A percentile compares a stretch with the other conserved stretches of the same genome.
Evolutionary conservation across 1,140 invertebrate species (phyloP).

Genomic region (Nomia melanderi): DNA sequence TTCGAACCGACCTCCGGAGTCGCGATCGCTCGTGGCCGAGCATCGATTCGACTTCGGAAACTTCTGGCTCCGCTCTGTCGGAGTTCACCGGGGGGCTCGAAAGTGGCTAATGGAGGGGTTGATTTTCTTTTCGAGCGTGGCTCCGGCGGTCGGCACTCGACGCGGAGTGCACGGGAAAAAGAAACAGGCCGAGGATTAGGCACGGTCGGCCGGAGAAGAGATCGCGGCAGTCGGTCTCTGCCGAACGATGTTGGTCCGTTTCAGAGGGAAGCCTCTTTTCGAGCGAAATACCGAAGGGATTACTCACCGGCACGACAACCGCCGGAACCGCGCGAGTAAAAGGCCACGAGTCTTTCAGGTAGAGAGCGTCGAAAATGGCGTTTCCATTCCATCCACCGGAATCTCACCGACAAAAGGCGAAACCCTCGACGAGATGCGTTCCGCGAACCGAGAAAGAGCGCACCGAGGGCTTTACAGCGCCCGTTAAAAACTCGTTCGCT

Average conservation of each 20-base stretch:
- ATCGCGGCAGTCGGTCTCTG: not conserved
- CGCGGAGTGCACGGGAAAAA: not conserved
- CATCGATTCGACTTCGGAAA: not conserved
- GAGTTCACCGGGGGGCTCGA: not conserved
- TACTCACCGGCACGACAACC: slow-evolving; percentile 47
- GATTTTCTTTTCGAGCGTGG: slow-evolving; percentile 9
- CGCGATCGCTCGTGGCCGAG: no score
- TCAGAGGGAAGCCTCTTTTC: slow-evolving; percentile 54
- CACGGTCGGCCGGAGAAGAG: not conserved
- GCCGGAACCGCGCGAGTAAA: slow-evolving; percentile 21
- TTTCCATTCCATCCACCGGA: not conserved
- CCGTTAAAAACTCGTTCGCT: slow-evolving; percentile 6
- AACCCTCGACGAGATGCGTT: slow-evolving; percentile 33
- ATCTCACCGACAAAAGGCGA: slow-evolving; percentile 31
- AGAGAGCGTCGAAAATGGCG: slow-evolving; percentile 31
- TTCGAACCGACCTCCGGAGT: no score
- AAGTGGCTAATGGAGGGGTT: not conserved
- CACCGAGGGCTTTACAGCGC: not conserved
- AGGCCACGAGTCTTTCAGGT: slow-evolving; percentile 24
- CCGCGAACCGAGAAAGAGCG: slow-evolving; percentile 18
- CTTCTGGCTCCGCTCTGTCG: not conserved
- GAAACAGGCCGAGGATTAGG: not conserved
- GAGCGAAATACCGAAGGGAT: slow-evolving; percentile 65
- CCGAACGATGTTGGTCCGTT: slow-evolving; percentile 13
- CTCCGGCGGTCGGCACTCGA: slow-evolving; percentile 1